Percentiles rank a stretch among this genome's conserved stretches.
These are phyloP conservation scores for Prunella strophiata DNA, from an alignment of 2,797 vertebrate species.

Conservation along the genomic window DNA sequence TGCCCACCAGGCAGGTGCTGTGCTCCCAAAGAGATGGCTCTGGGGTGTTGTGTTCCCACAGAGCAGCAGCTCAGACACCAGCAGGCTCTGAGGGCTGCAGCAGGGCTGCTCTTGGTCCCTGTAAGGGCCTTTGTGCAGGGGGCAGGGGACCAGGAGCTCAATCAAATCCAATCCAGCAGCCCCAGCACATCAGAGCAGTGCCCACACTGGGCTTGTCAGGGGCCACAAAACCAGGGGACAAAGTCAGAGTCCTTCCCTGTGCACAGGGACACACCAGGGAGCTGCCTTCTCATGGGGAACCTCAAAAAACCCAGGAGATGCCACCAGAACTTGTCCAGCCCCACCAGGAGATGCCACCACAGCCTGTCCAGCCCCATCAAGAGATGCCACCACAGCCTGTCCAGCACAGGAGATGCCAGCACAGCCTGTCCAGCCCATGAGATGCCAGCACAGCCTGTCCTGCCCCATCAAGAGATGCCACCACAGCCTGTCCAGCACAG, in stretches of 20 bases:
- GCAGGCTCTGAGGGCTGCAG: not conserved
- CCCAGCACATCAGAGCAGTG: accelerated
- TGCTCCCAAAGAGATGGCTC: not conserved
- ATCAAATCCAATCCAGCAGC: not conserved
- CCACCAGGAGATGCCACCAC: not conserved
- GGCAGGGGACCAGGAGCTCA: not conserved
- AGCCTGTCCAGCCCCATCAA: not conserved
- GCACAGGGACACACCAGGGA: not conserved
- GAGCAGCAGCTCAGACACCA: not conserved
- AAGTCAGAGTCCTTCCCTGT: not conserved
- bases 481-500: too few species aligned
- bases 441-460: too few species aligned
- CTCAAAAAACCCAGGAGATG: not conserved
- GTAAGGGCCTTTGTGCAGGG: accelerated
- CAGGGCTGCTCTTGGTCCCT: not conserved
- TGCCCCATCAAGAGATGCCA: too few species aligned
- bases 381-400: too few species aligned
- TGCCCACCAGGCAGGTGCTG: not conserved
- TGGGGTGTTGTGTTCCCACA: not conserved
- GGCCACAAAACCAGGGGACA: not conserved
- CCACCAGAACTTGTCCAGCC: not conserved
- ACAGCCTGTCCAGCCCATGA: too few species aligned
- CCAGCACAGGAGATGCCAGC: too few species aligned
- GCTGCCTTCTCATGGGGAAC: not conserved
- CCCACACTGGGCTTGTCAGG: not conserved